Evolutionary conservation across 1,140 invertebrate genomes (phyloP).

Genomic region (Penaeus vannamei): DNA sequence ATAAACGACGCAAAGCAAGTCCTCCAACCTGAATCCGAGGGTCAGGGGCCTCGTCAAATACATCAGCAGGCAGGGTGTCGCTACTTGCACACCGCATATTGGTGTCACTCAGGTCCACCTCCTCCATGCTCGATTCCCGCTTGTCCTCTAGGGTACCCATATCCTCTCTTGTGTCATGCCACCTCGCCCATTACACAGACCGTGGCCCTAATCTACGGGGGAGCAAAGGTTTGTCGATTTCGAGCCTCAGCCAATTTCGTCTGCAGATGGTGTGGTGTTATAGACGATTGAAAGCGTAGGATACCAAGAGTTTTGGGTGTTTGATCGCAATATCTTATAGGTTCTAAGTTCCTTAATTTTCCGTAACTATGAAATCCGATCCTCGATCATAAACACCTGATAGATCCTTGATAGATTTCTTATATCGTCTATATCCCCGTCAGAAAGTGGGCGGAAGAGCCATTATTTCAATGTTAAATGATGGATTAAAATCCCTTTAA

Average conservation of each 20-base stretch:
- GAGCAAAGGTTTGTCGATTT: neutral
- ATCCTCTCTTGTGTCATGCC: neutral
- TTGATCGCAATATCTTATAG: no score
- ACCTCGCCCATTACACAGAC: neutral
- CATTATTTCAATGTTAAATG: no score
- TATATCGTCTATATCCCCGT: no score
- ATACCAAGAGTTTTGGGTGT: no score
- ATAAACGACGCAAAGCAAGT: neutral
- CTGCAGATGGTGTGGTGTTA: constrained; percentile 13
- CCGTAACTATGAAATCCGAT: no score
- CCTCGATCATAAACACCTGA: no score
- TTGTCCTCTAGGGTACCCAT: neutral
- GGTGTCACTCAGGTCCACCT: constrained; percentile 46
- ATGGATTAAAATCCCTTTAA: no score
- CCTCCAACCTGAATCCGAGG: constrained; percentile 46
- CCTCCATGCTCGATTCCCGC: constrained; percentile 48
- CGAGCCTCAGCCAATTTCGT: constrained; percentile 17
- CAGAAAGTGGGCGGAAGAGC: no score
- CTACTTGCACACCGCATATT: neutral
- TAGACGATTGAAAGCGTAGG: neutral
- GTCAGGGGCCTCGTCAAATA: constrained; percentile 32
- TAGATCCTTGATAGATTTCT: no score
- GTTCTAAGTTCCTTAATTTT: no score
- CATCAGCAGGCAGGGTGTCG: neutral
- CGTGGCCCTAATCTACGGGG: neutral